Evolutionary conservation across 2,888 invertebrate species (phyloP).

Genomic region (Melieria picta): DNA sequence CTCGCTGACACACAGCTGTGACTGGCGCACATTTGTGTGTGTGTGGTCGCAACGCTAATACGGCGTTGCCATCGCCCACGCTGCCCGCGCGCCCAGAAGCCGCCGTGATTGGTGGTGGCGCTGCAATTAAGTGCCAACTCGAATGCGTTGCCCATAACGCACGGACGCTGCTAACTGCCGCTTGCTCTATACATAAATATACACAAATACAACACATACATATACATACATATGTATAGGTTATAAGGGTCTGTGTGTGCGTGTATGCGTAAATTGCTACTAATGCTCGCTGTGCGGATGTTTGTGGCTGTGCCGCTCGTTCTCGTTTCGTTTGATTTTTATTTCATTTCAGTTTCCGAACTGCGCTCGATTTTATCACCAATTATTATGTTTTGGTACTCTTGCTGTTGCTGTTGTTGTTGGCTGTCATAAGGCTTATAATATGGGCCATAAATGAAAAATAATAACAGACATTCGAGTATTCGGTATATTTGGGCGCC

Average conservation of each 20-base stretch:
- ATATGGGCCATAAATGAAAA: conserved; percentile 2
- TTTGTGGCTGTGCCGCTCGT: no score
- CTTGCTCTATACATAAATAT: no score
- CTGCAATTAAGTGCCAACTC: conserved; percentile 6
- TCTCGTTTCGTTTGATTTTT: not conserved
- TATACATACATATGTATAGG: no score
- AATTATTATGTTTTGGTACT: not conserved
- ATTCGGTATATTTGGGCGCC: not conserved
- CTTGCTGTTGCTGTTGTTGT: not conserved
- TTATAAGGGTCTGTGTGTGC: no score
- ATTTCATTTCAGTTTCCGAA: not conserved
- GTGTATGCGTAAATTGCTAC: no score
- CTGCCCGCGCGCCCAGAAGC: not conserved
- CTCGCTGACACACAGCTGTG: no score
- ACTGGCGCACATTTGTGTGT: not conserved
- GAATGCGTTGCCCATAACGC: not conserved
- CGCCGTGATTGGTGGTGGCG: not conserved
- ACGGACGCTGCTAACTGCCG: no score
- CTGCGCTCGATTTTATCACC: conserved; percentile 1
- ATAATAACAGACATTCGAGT: not conserved
- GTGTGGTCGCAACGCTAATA: not conserved
- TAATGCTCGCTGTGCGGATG: no score
- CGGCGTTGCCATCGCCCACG: not conserved
- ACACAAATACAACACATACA: no score
- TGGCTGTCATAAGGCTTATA: not conserved